phyloP scores from a whole-genome alignment of 2,797 vertebrate species.

The Perodicticus potto region DNA sequence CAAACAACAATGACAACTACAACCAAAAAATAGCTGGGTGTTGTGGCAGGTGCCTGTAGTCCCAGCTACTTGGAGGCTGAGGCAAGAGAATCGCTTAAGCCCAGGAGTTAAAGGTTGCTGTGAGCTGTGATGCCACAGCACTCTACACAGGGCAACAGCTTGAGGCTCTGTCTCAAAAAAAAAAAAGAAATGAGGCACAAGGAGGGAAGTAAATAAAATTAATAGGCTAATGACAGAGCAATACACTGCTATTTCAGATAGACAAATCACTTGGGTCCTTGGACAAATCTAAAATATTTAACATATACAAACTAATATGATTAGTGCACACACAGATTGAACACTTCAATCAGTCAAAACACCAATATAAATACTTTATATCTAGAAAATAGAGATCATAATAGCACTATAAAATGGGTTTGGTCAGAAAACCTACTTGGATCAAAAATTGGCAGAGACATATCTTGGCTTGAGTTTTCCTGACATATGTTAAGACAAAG shows the following conservation, averaged over 20 bases:
- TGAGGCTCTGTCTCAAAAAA: too few species aligned
- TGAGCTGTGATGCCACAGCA: too few species aligned
- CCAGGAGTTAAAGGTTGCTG: too few species aligned
- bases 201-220: not conserved
- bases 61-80: too few species aligned
- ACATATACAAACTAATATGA: constrained; percentile 36
- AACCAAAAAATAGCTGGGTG: too few species aligned
- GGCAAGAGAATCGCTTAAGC: too few species aligned
- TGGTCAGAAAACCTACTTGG: constrained; percentile 61
- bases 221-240: not conserved
- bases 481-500: constrained; percentile 22
- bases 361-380: not conserved
- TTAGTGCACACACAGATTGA: not conserved
- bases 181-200: not conserved
- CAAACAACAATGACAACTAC: too few species aligned
- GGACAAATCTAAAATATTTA: constrained; percentile 36
- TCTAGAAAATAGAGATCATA: constrained; percentile 33
- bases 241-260: not conserved
- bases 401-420: constrained; percentile 27
- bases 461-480: constrained; percentile 8
- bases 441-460: constrained; percentile 34
- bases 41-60: too few species aligned
- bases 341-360: constrained; percentile 42
- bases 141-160: too few species aligned
- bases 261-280: constrained; percentile 22